Evolutionary conservation across 2,113 vertebrate genomes (phyloP).

Genomic region (Nanorana parkeri): DNA sequence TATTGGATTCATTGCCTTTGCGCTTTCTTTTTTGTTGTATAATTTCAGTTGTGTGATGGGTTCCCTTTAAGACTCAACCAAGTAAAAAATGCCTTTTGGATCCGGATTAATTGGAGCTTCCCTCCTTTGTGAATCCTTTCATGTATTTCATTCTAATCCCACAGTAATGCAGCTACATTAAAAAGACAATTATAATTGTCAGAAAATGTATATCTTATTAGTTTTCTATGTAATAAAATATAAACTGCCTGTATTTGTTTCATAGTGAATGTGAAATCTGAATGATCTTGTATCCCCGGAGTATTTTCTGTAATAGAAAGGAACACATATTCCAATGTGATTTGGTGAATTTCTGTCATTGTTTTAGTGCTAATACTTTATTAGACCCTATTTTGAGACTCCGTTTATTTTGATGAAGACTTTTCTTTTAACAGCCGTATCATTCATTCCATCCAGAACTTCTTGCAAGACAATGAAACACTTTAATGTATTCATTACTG

Average conservation of each 20-base stretch:
- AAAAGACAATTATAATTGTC: constrained; percentile 33
- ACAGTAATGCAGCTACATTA: constrained; percentile 19
- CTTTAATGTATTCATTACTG: constrained; percentile 47
- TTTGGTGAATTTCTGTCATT: constrained; percentile 29
- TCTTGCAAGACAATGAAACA: constrained; percentile 29
- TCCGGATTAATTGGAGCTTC: constrained; percentile 10
- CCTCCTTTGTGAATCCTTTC: constrained; percentile 1
- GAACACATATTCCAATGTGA: constrained; percentile 42
- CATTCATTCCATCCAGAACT: constrained; percentile 25
- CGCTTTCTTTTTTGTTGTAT: too few relatives aligned
- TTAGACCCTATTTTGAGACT: constrained; percentile 30
- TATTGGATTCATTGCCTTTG: too few relatives aligned
- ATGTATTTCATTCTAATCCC: neutral
- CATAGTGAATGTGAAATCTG: constrained; percentile 26
- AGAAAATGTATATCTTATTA: constrained; percentile 24
- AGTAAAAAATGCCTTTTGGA: constrained; percentile 1
- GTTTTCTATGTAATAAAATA: constrained; percentile 34
- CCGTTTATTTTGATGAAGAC: constrained; percentile 37
- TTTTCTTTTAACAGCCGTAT: constrained; percentile 32
- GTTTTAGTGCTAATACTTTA: constrained; percentile 46
- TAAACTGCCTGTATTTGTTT: neutral
- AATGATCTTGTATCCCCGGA: constrained; percentile 36
- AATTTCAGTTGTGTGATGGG: too few relatives aligned
- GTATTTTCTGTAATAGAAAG: constrained; percentile 39
- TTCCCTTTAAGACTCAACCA: too few relatives aligned